Conservation (phyloP, 1,140 invertebrate genomes). For the Rhizoglyphus robini region DNA sequence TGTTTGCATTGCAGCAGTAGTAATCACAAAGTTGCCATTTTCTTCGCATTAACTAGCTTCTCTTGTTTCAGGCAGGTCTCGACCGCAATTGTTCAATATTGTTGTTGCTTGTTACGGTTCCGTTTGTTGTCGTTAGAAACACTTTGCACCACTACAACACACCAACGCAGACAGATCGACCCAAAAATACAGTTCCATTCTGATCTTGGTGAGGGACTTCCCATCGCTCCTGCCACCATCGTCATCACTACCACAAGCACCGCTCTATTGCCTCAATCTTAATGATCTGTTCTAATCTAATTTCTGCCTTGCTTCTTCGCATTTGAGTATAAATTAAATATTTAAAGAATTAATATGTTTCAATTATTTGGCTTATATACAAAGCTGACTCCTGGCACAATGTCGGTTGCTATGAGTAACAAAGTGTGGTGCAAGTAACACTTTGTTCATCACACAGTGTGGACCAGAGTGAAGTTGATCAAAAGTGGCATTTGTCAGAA, state of each 20-base stretch:
- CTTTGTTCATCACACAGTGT: too few species aligned
- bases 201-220: too few species aligned
- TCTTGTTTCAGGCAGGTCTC: background rate
- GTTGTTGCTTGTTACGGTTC: background rate
- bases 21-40: background rate
- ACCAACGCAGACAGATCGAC: background rate
- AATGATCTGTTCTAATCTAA: conserved; percentile 9
- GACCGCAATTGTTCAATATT: background rate
- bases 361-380: too few species aligned
- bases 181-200: background rate
- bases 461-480: too few species aligned
- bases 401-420: too few species aligned
- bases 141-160: background rate
- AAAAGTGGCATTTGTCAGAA: too few species aligned
- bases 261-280: background rate
- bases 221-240: too few species aligned
- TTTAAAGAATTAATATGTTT: background rate
- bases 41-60: conserved; percentile 1
- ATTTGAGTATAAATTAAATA: background rate
- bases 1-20: background rate
- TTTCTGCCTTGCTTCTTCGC: background rate
- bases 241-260: background rate
- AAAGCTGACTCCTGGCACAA: too few species aligned
- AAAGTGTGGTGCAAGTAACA: too few species aligned
- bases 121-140: conserved; percentile 8